A percentile compares a stretch with the other conserved stretches of the same genome.
Conservation (phyloP, 2,797 vertebrate genomes). For the Pogonophryne albipinna region DNA sequence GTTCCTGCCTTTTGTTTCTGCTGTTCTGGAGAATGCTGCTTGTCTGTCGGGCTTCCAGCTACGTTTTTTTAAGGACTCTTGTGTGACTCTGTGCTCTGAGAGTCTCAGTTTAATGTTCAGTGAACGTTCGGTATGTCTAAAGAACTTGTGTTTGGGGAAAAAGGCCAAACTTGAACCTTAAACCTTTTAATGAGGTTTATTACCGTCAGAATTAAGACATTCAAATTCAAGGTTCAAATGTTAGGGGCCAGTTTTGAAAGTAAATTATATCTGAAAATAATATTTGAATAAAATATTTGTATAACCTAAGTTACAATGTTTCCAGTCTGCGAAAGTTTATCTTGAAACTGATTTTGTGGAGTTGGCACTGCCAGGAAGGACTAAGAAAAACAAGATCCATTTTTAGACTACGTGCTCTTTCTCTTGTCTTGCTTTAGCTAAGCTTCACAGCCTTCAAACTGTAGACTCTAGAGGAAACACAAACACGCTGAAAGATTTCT, state of each 20-base stretch:
- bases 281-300: background rate
- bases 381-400: background rate
- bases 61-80: background rate
- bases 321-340: background rate
- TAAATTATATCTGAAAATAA: background rate
- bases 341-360: slow-evolving; percentile 6
- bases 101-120: slow-evolving; percentile 11
- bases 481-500: too few species aligned
- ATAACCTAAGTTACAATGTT: background rate
- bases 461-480: too few species aligned
- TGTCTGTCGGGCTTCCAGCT: background rate
- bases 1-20: slow-evolving; percentile 15
- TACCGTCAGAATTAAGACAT: background rate
- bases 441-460: background rate
- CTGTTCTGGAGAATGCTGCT: background rate
- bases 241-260: background rate
- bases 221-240: background rate
- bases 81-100: background rate
- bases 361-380: background rate
- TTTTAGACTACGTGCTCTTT: background rate
- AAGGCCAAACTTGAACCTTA: too few species aligned
- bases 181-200: background rate
- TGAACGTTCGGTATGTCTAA: slow-evolving; percentile 7
- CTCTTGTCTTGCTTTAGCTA: background rate
- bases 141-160: too few species aligned